These are phyloP conservation scores for Ptychoptera albimana DNA, from an alignment of 2,888 invertebrate genomes.

Conservation along the genomic window DNA sequence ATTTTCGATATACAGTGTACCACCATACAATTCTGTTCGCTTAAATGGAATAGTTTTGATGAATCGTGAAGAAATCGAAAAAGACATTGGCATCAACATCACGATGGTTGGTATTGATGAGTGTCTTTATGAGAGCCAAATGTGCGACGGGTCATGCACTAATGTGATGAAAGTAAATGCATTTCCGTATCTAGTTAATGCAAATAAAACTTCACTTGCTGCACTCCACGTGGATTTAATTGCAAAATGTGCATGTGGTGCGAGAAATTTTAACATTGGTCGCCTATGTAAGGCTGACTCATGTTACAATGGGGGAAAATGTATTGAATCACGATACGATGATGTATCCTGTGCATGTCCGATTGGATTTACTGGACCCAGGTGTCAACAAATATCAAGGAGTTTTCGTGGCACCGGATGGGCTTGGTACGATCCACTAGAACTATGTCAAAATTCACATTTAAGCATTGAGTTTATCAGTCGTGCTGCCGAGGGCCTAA, in stretches of 20 bases:
- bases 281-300: conserved; percentile 79
- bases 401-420: conserved; percentile 91
- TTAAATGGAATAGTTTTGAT: conserved; percentile 87
- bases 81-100: conserved; percentile 83
- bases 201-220: conserved; percentile 91
- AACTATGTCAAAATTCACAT: conserved; percentile 93
- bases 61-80: conserved; percentile 87
- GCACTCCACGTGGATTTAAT: conserved; percentile 88
- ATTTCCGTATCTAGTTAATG: conserved; percentile 88
- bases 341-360: conserved; percentile 74
- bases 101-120: conserved; percentile 97
- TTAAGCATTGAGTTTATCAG: conserved; percentile 93
- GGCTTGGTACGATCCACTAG: conserved; percentile 96
- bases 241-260: conserved; percentile 89
- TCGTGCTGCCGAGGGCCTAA: conserved; percentile 72
- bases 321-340: conserved; percentile 80
- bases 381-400: conserved; percentile 92
- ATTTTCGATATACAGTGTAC: conserved; percentile 89
- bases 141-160: conserved; percentile 93
- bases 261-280: conserved; percentile 78
- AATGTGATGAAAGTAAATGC: conserved; percentile 80
- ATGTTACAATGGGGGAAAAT: conserved; percentile 93
- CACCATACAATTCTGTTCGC: conserved; percentile 86
- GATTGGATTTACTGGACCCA: conserved; percentile 81
- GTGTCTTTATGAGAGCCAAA: conserved; percentile 84